These are phyloP conservation scores for Drosophila siamana DNA, from an alignment of 2,888 invertebrate species.

Conservation along the genomic window DNA sequence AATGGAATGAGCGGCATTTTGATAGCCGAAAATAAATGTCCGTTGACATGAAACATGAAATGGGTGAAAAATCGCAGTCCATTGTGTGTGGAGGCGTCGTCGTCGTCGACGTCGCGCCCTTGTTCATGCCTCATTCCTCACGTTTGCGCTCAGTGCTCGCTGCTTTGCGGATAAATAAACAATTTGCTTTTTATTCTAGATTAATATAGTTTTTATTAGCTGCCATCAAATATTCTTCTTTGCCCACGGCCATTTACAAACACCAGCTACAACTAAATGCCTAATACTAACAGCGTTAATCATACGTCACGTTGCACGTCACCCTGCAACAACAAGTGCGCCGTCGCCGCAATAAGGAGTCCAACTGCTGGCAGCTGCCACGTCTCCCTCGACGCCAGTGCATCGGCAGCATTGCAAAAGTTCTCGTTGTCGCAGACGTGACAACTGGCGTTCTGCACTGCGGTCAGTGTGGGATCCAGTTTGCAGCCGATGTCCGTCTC, in stretches of 20 bases:
- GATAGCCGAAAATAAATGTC: constrained; percentile 60
- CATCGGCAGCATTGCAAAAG: constrained; percentile 72
- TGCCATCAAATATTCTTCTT: constrained; percentile 44
- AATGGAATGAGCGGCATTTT: constrained; percentile 59
- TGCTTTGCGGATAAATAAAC: constrained; percentile 64
- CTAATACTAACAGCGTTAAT: constrained; percentile 31
- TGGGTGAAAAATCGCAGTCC: constrained; percentile 24
- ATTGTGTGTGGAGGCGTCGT: constrained; percentile 38
- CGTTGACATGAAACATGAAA: constrained; percentile 60
- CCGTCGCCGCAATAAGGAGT: constrained; percentile 18
- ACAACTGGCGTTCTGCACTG: constrained; percentile 70
- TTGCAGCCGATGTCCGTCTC: constrained; percentile 77
- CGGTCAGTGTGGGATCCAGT: constrained; percentile 72
- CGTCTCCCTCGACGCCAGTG: not conserved
- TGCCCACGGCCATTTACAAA: constrained; percentile 51
- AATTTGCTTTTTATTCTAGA: constrained; percentile 58
- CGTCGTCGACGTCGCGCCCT: constrained; percentile 27
- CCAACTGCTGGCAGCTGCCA: constrained; percentile 40
- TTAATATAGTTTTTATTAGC: constrained; percentile 70
- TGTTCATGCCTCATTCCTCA: constrained; percentile 24
- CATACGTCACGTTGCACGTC: constrained; percentile 48
- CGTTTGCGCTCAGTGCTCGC: constrained; percentile 49
- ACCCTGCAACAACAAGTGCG: constrained; percentile 3
- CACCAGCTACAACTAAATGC: constrained; percentile 30
- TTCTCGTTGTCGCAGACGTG: constrained; percentile 76